These are phyloP conservation scores for Drosophila prosaltans DNA, from an alignment of 1,140 invertebrate species.

Conservation along the genomic window DNA sequence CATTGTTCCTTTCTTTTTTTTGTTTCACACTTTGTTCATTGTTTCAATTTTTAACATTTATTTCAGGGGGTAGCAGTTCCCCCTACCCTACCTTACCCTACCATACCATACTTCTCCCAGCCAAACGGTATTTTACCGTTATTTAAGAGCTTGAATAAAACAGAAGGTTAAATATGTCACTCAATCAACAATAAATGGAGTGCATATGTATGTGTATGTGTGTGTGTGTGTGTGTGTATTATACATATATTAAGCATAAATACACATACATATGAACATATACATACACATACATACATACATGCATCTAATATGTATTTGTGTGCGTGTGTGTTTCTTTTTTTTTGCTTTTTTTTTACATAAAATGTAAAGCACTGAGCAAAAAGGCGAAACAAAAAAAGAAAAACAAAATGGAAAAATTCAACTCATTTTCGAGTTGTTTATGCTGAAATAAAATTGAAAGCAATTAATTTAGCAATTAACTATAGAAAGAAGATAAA, in stretches of 20 bases:
- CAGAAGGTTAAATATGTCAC: conserved; percentile 49
- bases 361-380: conserved; percentile 68
- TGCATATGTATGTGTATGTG: background rate
- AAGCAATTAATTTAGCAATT: conserved; percentile 54
- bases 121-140: background rate
- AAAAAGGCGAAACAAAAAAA: conserved; percentile 1
- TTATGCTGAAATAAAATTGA: conserved; percentile 44
- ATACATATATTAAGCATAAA: background rate
- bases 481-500: conserved; percentile 42
- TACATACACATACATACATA: conserved; percentile 1
- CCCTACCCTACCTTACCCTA: background rate
- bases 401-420: conserved; percentile 33
- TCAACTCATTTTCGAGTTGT: conserved; percentile 72
- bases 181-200: background rate
- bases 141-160: conserved; percentile 28
- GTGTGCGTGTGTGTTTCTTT: conserved; percentile 32
- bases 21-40: conserved; percentile 13
- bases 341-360: conserved; percentile 10
- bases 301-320: background rate
- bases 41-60: background rate
- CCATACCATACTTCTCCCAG: background rate
- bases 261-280: background rate
- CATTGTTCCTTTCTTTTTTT: background rate
- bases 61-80: background rate
- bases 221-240: too few relatives aligned